These are phyloP conservation scores for Beris morrisii DNA, from an alignment of 2,888 invertebrate genomes.

Conservation along the genomic window DNA sequence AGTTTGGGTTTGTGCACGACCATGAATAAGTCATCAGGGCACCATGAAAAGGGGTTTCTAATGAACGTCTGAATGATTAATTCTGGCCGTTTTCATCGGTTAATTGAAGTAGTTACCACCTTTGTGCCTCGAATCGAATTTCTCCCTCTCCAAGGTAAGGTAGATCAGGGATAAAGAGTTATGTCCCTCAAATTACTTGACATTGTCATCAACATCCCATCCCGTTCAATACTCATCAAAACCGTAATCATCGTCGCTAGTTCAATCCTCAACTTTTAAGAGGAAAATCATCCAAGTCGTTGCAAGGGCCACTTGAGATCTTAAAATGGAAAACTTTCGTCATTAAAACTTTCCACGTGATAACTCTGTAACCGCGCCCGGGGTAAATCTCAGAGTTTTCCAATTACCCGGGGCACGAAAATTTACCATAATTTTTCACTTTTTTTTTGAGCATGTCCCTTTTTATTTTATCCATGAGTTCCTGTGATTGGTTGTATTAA, in stretches of 20 bases:
- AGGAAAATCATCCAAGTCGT: background rate
- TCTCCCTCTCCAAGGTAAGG: no score
- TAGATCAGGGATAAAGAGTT: background rate
- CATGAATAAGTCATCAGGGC: constrained; percentile 26
- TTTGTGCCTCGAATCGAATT: background rate
- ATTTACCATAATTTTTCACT: constrained; percentile 30
- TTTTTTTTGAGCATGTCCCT: constrained; percentile 21
- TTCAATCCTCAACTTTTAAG: constrained; percentile 18
- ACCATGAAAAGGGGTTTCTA: constrained; percentile 21
- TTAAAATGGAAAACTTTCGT: constrained; percentile 26
- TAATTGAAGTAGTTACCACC: constrained; percentile 22
- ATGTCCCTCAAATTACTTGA: constrained; percentile 9
- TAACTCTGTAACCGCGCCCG: constrained; percentile 6
- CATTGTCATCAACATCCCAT: constrained; percentile 1
- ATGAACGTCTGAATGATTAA: constrained; percentile 32
- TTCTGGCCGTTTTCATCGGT: constrained; percentile 22
- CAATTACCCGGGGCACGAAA: constrained; percentile 26
- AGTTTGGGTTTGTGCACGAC: background rate
- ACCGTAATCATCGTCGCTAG: constrained; percentile 14
- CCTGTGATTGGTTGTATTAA: constrained; percentile 3
- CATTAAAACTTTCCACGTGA: constrained; percentile 34
- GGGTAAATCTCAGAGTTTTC: constrained; percentile 22
- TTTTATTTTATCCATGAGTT: constrained; percentile 3
- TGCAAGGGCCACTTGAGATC: no score
- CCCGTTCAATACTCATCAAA: background rate